phyloP scores from a whole-genome alignment of 2,888 invertebrate species.

The Diarsia brunnea region DNA sequence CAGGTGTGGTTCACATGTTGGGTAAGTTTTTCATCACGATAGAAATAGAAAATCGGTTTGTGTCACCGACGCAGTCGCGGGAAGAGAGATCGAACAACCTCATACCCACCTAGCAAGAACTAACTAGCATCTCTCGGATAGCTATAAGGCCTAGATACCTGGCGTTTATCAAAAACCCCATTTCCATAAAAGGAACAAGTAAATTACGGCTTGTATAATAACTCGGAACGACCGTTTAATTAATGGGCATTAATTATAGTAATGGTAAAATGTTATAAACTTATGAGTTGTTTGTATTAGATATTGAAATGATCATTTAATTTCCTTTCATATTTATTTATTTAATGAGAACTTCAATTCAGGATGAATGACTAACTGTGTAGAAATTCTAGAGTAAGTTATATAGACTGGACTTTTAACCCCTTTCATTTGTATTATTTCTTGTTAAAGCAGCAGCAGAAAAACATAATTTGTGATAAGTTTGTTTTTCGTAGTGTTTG shows the following conservation, averaged over 20 bases:
- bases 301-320: conserved; percentile 2
- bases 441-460: no score
- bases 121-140: conserved; percentile 13
- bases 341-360: conserved; percentile 10
- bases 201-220: conserved; percentile 49
- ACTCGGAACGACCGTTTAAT: conserved; percentile 21
- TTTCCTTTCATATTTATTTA: conserved; percentile 29
- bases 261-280: conserved; percentile 39
- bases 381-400: not conserved
- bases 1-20: conserved; percentile 44
- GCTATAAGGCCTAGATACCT: conserved; percentile 44
- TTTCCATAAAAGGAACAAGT: conserved; percentile 51
- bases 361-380: not conserved
- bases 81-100: conserved; percentile 45
- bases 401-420: not conserved
- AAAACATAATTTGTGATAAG: no score
- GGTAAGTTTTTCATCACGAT: conserved; percentile 53
- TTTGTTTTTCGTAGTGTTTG: no score
- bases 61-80: conserved; percentile 28
- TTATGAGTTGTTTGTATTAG: conserved; percentile 37
- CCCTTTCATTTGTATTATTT: no score
- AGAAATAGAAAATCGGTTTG: conserved; percentile 63
- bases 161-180: conserved; percentile 40
- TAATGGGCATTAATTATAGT: conserved; percentile 38
- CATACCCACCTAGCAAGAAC: conserved; percentile 21